Base-by-base conservation (phyloP, 2,888 invertebrate genomes). In the Mechanitis mazaeus region DNA sequence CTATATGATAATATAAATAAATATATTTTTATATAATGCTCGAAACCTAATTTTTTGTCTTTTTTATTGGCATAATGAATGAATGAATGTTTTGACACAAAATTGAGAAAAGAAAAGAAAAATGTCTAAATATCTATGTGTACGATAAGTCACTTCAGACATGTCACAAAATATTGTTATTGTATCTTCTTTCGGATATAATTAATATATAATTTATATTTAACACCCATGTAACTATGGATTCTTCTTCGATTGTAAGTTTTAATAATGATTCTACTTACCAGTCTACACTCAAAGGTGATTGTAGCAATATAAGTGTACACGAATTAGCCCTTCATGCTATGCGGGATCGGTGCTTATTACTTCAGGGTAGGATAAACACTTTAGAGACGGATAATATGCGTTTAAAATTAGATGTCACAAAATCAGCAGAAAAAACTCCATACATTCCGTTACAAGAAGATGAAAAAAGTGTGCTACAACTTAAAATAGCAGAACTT, bases 291-390 rank as follows among this genome's bases (percentile, higher is more conserved):
- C 63, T 85, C 47, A 90, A 90, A 77, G 79, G 76, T 6, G 90
- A 89, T 33, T 80, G 71, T 64, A 85, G 79, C 65, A 85, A 85
- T 66, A 87, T 92, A 54, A 92, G 92, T 79, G 94, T 94, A 3
- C 86, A 95, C 63, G 93, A 94, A 83, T 91, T 95, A 63, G 96
- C 96, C 2, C 89, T 96, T 64, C 94, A 95, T 78, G 96, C 95
- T 11, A 93, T 96, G 92, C 93, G 95, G 78, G 96, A 96, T 80
- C 90, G 96, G 58, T 96, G 96, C 83, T 92, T 94, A 75, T 91
- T 93, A 61, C 85, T 96, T 54, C 95, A 96, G 78, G 91, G 93
- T 67, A 91, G 95, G 72, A 91, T 96, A 56, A 91, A 92, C 20
- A 78, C 85, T 1, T 90, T 95, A 35, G 96, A 96, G 84, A 93